phyloP scores from a whole-genome alignment of 2,888 invertebrate species.

The Ochropacha duplaris region DNA sequence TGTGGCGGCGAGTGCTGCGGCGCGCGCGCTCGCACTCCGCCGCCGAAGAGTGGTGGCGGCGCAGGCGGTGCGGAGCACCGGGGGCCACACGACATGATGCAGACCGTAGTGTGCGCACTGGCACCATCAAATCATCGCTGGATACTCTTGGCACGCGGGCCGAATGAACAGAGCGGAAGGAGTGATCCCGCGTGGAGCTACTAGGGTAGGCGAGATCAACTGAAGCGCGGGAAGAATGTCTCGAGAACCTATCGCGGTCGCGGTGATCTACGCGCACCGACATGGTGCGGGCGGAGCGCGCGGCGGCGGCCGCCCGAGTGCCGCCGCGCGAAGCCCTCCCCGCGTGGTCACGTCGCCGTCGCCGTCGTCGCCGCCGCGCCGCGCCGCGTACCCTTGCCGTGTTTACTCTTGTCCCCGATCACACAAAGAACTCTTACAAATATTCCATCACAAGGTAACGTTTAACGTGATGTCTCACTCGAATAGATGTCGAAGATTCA shows the following conservation, averaged over 20 bases:
- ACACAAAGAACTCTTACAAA: slow-evolving; percentile 71
- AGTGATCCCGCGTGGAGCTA: slow-evolving; percentile 70
- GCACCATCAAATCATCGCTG: slow-evolving; percentile 78
- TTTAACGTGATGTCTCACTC: slow-evolving; percentile 53
- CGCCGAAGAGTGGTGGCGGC: slow-evolving; percentile 77
- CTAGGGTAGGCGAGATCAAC: slow-evolving; percentile 74
- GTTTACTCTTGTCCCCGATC: slow-evolving; percentile 74
- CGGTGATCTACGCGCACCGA: slow-evolving; percentile 77
- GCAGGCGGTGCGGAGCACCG: slow-evolving; percentile 74
- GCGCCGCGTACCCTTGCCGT: slow-evolving; percentile 61
- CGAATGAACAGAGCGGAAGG: slow-evolving; percentile 76
- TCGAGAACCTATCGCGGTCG: slow-evolving; percentile 76
- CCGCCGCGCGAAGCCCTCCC: slow-evolving; percentile 49
- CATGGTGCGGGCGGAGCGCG: slow-evolving; percentile 78
- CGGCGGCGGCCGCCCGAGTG: slow-evolving; percentile 79
- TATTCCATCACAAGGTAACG: slow-evolving; percentile 63
- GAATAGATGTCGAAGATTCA: slow-evolving; percentile 51
- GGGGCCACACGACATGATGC: slow-evolving; percentile 75
- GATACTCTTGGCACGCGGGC: slow-evolving; percentile 72
- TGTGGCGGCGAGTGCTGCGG: slow-evolving; percentile 71
- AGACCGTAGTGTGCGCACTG: slow-evolving; percentile 75
- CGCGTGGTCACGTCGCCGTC: slow-evolving; percentile 31
- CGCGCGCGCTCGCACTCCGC: slow-evolving; percentile 78
- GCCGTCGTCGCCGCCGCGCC: slow-evolving; percentile 31
- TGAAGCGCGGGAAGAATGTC: slow-evolving; percentile 79